Conservation (phyloP, 35 echinoderm and acorn worm genomes). For the Apostichopus japonicus region DNA sequence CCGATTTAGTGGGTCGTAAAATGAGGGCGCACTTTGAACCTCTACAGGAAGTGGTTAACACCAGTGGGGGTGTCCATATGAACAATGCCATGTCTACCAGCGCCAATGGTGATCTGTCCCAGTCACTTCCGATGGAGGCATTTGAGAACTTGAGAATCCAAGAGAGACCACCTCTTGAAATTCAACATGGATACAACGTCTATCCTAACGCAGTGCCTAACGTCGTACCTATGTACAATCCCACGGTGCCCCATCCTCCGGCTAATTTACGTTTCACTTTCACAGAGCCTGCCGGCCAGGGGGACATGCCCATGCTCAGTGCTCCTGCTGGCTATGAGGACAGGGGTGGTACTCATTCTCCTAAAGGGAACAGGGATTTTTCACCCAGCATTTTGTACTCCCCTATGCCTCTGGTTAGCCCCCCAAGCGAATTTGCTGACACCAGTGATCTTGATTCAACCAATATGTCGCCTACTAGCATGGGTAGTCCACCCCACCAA, state of each 20-base stretch:
- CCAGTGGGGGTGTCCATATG: slow-evolving; percentile 39
- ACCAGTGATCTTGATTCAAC: slow-evolving; percentile 87
- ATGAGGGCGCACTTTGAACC: slow-evolving; percentile 74
- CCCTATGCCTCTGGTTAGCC: slow-evolving; percentile 80
- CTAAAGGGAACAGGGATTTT: slow-evolving; percentile 16
- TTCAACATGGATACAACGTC: slow-evolving; percentile 33
- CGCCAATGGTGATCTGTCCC: slow-evolving; percentile 71
- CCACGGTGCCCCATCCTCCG: neutral
- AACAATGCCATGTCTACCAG: slow-evolving; percentile 65
- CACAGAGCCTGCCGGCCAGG: slow-evolving; percentile 22
- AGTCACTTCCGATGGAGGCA: slow-evolving; percentile 88
- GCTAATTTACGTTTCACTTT: slow-evolving; percentile 49
- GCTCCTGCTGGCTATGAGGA: slow-evolving; percentile 81
- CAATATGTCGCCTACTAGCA: slow-evolving; percentile 82
- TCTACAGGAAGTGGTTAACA: slow-evolving; percentile 66
- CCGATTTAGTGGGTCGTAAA: slow-evolving; percentile 83
- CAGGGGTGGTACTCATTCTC: slow-evolving; percentile 1
- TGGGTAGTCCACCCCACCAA: slow-evolving; percentile 68
- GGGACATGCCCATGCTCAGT: slow-evolving; percentile 71
- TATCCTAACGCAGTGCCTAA: slow-evolving; percentile 42
- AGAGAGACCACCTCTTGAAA: neutral
- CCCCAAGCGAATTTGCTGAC: slow-evolving; percentile 96
- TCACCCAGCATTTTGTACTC: slow-evolving; percentile 44
- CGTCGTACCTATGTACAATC: slow-evolving; percentile 31
- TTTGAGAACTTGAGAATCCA: slow-evolving; percentile 80